These are phyloP conservation scores for Sinocyclocheilus anophthalmus DNA, from an alignment of 2,113 vertebrate species.

Conservation along the genomic window DNA sequence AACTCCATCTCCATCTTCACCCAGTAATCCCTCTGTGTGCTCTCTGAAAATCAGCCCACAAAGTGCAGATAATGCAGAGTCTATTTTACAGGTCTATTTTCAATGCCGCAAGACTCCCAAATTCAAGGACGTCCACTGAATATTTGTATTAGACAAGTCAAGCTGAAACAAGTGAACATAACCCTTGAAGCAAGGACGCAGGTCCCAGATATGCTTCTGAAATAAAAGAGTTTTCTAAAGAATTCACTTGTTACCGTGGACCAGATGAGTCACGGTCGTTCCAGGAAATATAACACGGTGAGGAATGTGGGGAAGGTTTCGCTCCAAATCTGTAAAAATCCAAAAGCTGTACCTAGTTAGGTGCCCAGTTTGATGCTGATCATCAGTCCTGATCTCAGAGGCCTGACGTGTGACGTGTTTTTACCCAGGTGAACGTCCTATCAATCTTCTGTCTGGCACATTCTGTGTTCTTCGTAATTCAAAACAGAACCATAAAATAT, in stretches of 20 bases:
- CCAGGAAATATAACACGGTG: conserved; percentile 52
- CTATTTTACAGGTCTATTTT: neutral
- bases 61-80: neutral
- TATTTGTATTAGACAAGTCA: neutral
- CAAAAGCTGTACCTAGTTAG: conserved; percentile 53
- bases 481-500: conserved; percentile 6
- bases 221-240: conserved; percentile 53
- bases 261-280: conserved; percentile 61
- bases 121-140: neutral
- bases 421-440: neutral
- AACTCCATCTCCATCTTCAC: neutral
- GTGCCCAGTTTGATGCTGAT: conserved; percentile 24
- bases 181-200: neutral
- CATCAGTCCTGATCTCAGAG: neutral
- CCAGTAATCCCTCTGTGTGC: neutral
- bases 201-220: conserved; percentile 17
- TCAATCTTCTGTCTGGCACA: neutral
- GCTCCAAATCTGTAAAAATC: conserved; percentile 58
- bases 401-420: neutral
- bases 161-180: neutral
- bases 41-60: neutral
- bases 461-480: neutral
- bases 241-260: conserved; percentile 51
- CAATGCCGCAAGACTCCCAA: neutral
- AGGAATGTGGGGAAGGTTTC: conserved; percentile 58